A percentile compares a stretch with the other conserved stretches of the same genome.
phyloP scores from a whole-genome alignment of 2,113 vertebrate genomes.

The Muntiacus muntjak region DNA sequence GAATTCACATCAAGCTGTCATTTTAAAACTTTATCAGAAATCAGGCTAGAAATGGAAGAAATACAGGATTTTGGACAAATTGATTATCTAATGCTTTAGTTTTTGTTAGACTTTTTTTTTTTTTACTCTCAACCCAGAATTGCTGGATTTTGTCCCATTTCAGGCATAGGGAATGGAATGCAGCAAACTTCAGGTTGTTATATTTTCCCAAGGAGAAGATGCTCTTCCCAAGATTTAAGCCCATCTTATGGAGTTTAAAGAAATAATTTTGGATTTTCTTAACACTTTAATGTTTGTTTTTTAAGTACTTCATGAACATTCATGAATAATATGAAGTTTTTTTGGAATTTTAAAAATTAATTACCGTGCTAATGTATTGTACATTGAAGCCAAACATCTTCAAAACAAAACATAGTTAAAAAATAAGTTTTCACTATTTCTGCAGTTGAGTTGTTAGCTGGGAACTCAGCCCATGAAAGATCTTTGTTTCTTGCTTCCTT shows the following conservation, averaged over 20 bases:
- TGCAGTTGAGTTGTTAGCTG: neutral
- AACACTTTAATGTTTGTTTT: neutral
- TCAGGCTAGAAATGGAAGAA: neutral
- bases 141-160: neutral
- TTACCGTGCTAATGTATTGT: neutral
- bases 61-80: neutral
- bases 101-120: neutral
- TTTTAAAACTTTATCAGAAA: neutral
- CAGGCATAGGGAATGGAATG: rapidly evolving
- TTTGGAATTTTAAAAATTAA: neutral
- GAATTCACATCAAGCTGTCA: neutral
- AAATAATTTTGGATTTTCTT: neutral
- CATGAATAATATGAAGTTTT: neutral
- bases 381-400: neutral
- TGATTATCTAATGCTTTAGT: neutral
- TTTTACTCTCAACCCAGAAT: neutral
- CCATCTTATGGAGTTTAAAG: neutral
- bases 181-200: neutral
- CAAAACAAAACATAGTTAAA: neutral
- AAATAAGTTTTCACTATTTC: neutral
- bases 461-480: neutral
- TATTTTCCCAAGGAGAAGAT: neutral
- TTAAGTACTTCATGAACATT: neutral
- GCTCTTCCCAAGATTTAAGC: neutral
- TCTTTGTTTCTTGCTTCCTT: neutral